Evolutionary conservation across 1,140 invertebrate genomes (phyloP).

Genomic region (Trissolcus basalis): DNA sequence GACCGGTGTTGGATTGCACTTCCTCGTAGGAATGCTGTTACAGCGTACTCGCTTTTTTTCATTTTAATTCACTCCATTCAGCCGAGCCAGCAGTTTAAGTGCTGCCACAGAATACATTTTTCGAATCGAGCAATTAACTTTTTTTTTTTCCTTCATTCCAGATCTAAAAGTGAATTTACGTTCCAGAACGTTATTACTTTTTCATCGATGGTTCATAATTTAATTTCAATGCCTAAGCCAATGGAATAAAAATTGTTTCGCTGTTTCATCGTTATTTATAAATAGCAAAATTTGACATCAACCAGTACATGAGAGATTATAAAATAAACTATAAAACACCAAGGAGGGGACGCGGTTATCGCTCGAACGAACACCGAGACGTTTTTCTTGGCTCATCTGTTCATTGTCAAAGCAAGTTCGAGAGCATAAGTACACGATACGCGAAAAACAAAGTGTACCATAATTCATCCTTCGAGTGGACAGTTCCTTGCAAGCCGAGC

Average conservation of each 20-base stretch:
- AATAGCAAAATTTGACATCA: neutral
- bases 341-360: conserved; percentile 54
- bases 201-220: too few relatives aligned
- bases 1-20: conserved; percentile 65
- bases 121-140: conserved; percentile 10
- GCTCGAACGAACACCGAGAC: conserved; percentile 58
- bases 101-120: conserved; percentile 22
- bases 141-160: neutral
- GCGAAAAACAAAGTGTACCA: too few relatives aligned
- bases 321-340: neutral
- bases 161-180: too few relatives aligned
- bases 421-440: conserved; percentile 46
- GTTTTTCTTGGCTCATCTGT: conserved; percentile 61
- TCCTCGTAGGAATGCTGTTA: conserved; percentile 56
- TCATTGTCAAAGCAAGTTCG: conserved; percentile 63
- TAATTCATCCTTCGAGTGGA: too few relatives aligned
- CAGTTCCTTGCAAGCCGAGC: too few relatives aligned
- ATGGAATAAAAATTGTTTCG: too few relatives aligned
- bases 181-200: too few relatives aligned
- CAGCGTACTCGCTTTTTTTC: conserved; percentile 28
- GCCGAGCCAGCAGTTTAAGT: conserved; percentile 25
- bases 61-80: conserved; percentile 49
- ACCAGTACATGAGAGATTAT: neutral
- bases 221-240: too few relatives aligned
- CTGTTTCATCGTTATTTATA: too few relatives aligned